Conservation (phyloP, 1,140 invertebrate genomes). For the Zophobas morio region DNA sequence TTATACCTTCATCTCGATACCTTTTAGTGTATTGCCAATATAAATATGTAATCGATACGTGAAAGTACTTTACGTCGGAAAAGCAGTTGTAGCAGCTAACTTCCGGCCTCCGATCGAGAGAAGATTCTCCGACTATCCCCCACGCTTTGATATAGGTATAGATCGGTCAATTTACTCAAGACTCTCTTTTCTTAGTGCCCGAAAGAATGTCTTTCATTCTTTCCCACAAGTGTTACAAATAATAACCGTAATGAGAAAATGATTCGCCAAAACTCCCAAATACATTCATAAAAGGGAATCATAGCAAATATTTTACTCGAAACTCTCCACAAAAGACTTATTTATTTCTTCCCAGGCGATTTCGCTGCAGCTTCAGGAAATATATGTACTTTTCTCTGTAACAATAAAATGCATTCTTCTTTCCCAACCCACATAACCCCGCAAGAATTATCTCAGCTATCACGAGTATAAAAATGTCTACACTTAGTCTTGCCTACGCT, state of each 20-base stretch:
- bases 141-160: conserved; percentile 25
- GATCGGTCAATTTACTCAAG: conserved; percentile 39
- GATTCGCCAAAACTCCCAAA: background rate
- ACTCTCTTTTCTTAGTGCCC: conserved; percentile 10
- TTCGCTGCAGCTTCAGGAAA: conserved; percentile 21
- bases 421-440: conserved; percentile 24
- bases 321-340: conserved; percentile 26
- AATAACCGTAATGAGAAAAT: conserved; percentile 11
- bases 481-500: conserved; percentile 20
- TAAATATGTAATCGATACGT: conserved; percentile 43
- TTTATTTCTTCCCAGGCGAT: conserved; percentile 30
- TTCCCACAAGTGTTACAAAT: conserved; percentile 4
- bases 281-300: conserved; percentile 6
- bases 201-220: conserved; percentile 18
- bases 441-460: conserved; percentile 27
- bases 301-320: conserved; percentile 19
- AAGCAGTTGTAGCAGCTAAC: conserved; percentile 41
- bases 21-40: conserved; percentile 43
- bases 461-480: conserved; percentile 26
- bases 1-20: conserved; percentile 40
- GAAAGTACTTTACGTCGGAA: conserved; percentile 42
- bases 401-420: conserved; percentile 35
- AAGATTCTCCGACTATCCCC: conserved; percentile 33
- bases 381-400: conserved; percentile 35
- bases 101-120: conserved; percentile 37